Evolutionary conservation across 1,140 invertebrate species (phyloP).

Genomic region (Heliothis virescens): DNA sequence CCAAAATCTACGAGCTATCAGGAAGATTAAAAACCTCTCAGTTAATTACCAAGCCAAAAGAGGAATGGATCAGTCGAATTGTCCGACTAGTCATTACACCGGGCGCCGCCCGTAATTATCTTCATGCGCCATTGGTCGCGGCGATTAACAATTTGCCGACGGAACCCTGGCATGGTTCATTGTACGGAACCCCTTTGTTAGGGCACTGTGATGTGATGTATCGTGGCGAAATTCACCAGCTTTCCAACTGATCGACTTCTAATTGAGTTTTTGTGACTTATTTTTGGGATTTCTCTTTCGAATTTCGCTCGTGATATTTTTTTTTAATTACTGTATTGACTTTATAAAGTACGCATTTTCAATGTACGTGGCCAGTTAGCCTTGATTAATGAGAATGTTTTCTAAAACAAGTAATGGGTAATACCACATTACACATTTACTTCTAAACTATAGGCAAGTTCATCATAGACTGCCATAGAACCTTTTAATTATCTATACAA

Average conservation of each 20-base stretch:
- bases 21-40: constrained; percentile 28
- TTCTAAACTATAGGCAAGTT: no score
- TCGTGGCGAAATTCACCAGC: constrained; percentile 17
- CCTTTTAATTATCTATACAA: no score
- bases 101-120: constrained; percentile 64
- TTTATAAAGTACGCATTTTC: no score
- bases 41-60: constrained; percentile 41
- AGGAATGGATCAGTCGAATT: constrained; percentile 39
- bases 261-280: constrained; percentile 25
- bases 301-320: no score
- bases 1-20: not conserved
- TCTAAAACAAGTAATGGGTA: not conserved
- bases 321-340: no score
- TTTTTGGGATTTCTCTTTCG: not conserved
- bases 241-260: constrained; percentile 6
- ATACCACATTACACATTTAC: not conserved
- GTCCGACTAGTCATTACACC: constrained; percentile 51
- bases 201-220: constrained; percentile 35
- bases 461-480: no score
- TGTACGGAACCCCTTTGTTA: constrained; percentile 48
- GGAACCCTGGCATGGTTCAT: constrained; percentile 42
- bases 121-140: constrained; percentile 67
- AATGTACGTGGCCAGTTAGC: no score
- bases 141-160: constrained; percentile 66
- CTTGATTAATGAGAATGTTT: no score